Evolutionary conservation across 2,888 invertebrate genomes (phyloP), one percentile per base, ranked within the genome.

Genomic region (Invenusta paracnida): DNA sequence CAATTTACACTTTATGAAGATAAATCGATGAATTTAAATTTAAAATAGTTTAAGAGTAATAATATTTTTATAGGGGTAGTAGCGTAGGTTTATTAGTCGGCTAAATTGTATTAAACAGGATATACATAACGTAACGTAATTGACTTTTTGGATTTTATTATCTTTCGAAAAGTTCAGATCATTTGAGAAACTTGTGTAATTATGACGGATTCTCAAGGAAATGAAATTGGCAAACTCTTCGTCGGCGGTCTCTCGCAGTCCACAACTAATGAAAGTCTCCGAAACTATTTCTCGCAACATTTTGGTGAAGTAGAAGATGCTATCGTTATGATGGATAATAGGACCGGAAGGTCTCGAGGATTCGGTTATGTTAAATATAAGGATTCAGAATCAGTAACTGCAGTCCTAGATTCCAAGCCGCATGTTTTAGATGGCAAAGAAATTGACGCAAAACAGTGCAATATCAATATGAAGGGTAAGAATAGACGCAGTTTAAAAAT

Each of bases 401-500:
- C 30, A 29, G 81, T 87, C n/a, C 29, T 86, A n/a, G 81, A 82
- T n/a, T 29, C 30, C 29, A 87, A 81, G 28, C 86, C 66, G 27
- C 86, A 86, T 30, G 31, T 86, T n/a, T 29, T 86, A 17, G 86
- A 86, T 67, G 81, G 86, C 0, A 86, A 86, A 79, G 86, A 79
- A 28, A 82, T 86, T 11, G 86, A 86, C 67, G 87, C 82, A 0
- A 86, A 86, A 79, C 86, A 67, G n/a, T 87, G 86, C 31, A 86
- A 86, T 82, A 82, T 86, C n/a, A 87, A 86, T 66, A 81, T 86
- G 81, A 86, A 86, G 30, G 86, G 86, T 2, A 86, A 87, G 73
- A 86, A 87, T 67, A 29, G 86, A n/a, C 27, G 86, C 1, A 87
- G 86, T 87, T 86, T 86, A 0, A 86, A 86, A 29, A 86, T 86